phyloP scores from a whole-genome alignment of 2,113 vertebrate genomes.

The Semnornis frantzii region DNA sequence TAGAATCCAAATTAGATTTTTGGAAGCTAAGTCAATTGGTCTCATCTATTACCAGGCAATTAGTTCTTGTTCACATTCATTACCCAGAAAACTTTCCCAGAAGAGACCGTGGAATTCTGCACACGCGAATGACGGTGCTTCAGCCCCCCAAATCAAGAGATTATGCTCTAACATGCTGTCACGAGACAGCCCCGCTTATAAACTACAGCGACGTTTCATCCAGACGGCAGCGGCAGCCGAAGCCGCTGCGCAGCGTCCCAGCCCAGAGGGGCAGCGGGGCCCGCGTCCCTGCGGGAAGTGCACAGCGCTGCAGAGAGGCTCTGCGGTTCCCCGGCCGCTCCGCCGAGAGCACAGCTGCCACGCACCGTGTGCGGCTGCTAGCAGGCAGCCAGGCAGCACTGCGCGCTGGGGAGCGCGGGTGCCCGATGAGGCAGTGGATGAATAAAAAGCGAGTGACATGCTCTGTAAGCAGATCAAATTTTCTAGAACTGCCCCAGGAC shows the following conservation, averaged over 20 bases:
- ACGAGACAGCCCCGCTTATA: neutral
- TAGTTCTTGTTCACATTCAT: neutral
- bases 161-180: neutral
- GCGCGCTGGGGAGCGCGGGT: accelerated
- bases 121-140: neutral
- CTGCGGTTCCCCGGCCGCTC: neutral
- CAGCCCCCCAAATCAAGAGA: neutral
- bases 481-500: neutral
- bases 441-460: neutral
- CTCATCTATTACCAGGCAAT: neutral
- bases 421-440: accelerated
- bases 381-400: neutral
- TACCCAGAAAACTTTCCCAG: neutral
- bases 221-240: accelerated
- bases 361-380: accelerated
- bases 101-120: neutral
- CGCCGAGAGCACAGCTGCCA: neutral
- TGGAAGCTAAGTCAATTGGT: neutral
- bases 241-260: accelerated
- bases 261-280: neutral
- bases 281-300: accelerated
- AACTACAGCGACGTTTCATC: neutral
- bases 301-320: neutral
- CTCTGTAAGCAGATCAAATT: neutral
- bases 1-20: neutral